Conservation (phyloP, 2,113 vertebrate genomes). For the Tylochromis polylepis region DNA sequence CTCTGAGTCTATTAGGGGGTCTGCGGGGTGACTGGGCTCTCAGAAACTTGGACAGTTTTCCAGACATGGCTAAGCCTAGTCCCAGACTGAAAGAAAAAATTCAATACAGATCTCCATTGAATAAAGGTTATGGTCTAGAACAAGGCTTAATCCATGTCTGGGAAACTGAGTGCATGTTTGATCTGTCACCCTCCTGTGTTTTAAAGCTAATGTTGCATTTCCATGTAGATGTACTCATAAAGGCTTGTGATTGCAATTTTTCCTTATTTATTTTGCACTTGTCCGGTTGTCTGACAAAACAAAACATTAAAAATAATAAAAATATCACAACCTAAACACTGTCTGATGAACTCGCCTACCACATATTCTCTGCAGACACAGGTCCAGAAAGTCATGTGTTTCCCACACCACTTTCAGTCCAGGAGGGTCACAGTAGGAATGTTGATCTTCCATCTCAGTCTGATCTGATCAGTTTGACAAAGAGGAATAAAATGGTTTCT, state of each 20-base stretch:
- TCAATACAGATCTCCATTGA: neutral
- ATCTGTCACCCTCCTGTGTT: neutral
- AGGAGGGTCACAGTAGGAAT: neutral
- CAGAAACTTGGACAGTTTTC: neutral
- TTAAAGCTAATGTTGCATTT: neutral
- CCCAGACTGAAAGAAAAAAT: neutral
- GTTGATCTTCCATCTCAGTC: constrained; percentile 22
- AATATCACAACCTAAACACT: neutral
- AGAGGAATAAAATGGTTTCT: neutral
- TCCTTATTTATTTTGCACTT: neutral
- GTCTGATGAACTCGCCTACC: neutral
- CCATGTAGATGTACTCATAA: neutral
- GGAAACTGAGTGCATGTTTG: neutral
- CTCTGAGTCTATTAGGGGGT: neutral
- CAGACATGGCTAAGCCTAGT: neutral
- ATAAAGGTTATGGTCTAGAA: neutral
- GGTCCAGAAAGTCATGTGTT: neutral
- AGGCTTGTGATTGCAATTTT: neutral
- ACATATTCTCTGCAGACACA: neutral
- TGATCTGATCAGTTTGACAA: neutral
- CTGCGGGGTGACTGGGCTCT: neutral
- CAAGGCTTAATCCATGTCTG: neutral
- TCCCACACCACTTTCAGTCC: neutral
- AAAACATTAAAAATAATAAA: neutral
- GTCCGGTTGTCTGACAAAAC: neutral